phyloP scores from a whole-genome alignment of 2,797 vertebrate genomes.

The Harpagifer antarcticus region DNA sequence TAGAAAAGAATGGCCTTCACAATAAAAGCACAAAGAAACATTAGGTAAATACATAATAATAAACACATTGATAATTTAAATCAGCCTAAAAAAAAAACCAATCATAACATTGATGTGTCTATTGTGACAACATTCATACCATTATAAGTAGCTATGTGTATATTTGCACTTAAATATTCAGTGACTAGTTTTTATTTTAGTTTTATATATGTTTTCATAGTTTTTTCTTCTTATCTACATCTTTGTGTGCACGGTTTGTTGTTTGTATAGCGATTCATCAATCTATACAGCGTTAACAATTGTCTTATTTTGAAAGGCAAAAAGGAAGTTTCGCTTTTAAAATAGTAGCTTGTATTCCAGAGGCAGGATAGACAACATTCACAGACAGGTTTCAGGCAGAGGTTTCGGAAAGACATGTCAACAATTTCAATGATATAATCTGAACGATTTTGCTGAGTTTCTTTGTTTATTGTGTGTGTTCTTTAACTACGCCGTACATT shows the following conservation, averaged over 20 bases:
- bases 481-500: neutral
- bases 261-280: neutral
- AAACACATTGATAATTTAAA: neutral
- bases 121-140: too few species aligned
- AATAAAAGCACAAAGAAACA: slow-evolving; percentile 9
- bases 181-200: neutral
- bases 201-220: neutral
- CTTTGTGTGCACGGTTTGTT: neutral
- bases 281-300: too few species aligned
- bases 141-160: too few species aligned
- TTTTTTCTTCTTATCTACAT: neutral
- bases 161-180: neutral
- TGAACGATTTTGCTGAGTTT: too few species aligned
- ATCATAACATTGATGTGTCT: too few species aligned
- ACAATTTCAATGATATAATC: neutral
- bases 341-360: accelerated
- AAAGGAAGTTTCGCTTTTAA: neutral
- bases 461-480: neutral
- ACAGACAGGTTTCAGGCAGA: neutral
- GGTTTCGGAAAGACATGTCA: neutral
- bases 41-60: neutral
- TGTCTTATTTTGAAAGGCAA: slow-evolving; percentile 43
- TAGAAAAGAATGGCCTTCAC: neutral
- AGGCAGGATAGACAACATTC: too few species aligned
- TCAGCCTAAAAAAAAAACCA: neutral